Evolutionary conservation across 2,888 invertebrate genomes (phyloP).

Genomic region (Diadegma fenestrale): DNA sequence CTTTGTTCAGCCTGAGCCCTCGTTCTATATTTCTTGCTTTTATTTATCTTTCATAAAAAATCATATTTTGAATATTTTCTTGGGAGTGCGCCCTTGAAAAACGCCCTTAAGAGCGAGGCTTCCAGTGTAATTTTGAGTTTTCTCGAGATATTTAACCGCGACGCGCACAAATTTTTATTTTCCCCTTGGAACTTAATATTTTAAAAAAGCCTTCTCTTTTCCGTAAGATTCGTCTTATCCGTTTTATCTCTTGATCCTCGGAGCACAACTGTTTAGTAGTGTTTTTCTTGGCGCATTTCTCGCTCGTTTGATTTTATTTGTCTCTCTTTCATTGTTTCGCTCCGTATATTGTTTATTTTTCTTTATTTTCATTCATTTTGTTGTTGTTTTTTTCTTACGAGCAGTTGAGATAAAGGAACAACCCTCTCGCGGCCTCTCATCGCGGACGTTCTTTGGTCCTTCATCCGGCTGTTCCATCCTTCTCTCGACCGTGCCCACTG

Average conservation of each 20-base stretch:
- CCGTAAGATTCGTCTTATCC: constrained; percentile 34
- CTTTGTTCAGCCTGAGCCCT: constrained; percentile 13
- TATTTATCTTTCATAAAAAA: constrained; percentile 9
- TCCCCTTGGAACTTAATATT: background rate
- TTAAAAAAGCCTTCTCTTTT: background rate
- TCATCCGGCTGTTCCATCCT: background rate
- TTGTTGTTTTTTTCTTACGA: constrained; percentile 39
- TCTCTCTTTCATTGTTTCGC: constrained; percentile 28
- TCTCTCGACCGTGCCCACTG: background rate
- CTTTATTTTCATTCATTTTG: constrained; percentile 16
- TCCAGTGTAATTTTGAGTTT: background rate
- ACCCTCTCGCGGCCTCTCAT: constrained; percentile 36
- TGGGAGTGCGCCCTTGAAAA: too few relatives aligned
- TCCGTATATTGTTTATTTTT: constrained; percentile 20
- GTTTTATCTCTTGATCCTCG: constrained; percentile 59
- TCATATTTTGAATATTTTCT: constrained; percentile 1
- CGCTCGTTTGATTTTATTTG: constrained; percentile 32
- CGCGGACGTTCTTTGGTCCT: constrained; percentile 29
- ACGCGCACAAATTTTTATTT: background rate
- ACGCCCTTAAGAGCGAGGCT: background rate
- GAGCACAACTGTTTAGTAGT: constrained; percentile 46
- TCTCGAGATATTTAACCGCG: background rate
- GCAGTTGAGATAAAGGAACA: constrained; percentile 65
- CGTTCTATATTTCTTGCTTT: background rate
- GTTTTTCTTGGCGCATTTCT: constrained; percentile 50